Percentiles rank a stretch among this genome's conserved stretches.
Evolutionary conservation across 2,113 vertebrate genomes (phyloP).

Genomic region (Tachysurus vachellii): DNA sequence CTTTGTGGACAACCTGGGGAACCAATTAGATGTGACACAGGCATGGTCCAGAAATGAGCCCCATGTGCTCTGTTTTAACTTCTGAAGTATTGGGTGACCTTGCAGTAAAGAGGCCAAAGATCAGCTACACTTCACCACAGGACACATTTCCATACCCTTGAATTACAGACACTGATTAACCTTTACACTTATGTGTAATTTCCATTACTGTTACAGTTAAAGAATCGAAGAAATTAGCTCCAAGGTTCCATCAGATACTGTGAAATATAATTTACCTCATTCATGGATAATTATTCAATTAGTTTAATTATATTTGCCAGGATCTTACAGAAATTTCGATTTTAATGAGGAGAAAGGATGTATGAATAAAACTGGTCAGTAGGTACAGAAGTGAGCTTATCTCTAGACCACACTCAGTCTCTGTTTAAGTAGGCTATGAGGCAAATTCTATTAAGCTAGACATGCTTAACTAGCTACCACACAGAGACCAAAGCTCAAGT

Average conservation of each 20-base stretch:
- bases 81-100: constrained; percentile 41
- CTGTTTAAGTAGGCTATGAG: constrained; percentile 56
- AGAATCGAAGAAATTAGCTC: neutral
- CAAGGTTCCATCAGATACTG: neutral
- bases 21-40: constrained; percentile 55
- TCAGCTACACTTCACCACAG: constrained; percentile 17
- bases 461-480: constrained; percentile 47
- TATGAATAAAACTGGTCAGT: neutral
- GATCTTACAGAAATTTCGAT: neutral
- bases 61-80: constrained; percentile 43
- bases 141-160: constrained; percentile 9
- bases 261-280: neutral
- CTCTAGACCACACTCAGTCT: constrained; percentile 42
- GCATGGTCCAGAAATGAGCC: constrained; percentile 36
- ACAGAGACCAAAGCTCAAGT: constrained; percentile 48
- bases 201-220: neutral
- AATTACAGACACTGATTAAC: constrained; percentile 21
- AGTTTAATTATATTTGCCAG: neutral
- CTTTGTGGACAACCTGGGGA: constrained; percentile 57
- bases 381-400: constrained; percentile 54
- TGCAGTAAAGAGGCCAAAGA: constrained; percentile 21
- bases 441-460: constrained; percentile 53
- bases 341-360: neutral
- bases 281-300: neutral
- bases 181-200: neutral